Conservation (phyloP, 2,113 vertebrate genomes). For the Manacus vitellinus region DNA sequence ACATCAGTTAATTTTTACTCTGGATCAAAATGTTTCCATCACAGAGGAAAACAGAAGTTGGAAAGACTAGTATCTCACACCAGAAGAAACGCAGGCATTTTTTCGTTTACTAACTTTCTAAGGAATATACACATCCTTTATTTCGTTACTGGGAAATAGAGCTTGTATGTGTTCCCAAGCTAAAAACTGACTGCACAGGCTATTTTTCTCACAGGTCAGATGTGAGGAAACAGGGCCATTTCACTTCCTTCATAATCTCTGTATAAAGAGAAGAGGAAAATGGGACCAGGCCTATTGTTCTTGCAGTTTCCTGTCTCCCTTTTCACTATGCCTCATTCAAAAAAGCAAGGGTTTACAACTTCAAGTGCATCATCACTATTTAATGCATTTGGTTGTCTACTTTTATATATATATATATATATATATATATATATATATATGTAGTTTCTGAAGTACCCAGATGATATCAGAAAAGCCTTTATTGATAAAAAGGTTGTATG, state of each 20-base stretch:
- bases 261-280: conserved; percentile 57
- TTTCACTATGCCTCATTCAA: background rate
- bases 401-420: background rate
- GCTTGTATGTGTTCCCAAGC: conserved; percentile 29
- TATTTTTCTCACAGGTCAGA: conserved; percentile 59
- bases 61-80: background rate
- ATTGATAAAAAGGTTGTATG: background rate
- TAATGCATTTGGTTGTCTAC: background rate
- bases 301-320: conserved; percentile 45
- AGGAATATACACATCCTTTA: conserved; percentile 2
- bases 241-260: conserved; percentile 51
- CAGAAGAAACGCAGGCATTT: background rate
- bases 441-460: background rate
- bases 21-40: background rate
- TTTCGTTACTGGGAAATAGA: conserved; percentile 25
- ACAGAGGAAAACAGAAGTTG: background rate
- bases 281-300: conserved; percentile 55
- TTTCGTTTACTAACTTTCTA: background rate
- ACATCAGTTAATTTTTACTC: background rate
- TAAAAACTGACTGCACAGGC: conserved; percentile 8
- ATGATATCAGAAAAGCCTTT: background rate
- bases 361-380: background rate
- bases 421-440: background rate
- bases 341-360: background rate
- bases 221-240: conserved; percentile 54